phyloP scores from a whole-genome alignment of 2,888 invertebrate species.

The Drosophila tripunctata region DNA sequence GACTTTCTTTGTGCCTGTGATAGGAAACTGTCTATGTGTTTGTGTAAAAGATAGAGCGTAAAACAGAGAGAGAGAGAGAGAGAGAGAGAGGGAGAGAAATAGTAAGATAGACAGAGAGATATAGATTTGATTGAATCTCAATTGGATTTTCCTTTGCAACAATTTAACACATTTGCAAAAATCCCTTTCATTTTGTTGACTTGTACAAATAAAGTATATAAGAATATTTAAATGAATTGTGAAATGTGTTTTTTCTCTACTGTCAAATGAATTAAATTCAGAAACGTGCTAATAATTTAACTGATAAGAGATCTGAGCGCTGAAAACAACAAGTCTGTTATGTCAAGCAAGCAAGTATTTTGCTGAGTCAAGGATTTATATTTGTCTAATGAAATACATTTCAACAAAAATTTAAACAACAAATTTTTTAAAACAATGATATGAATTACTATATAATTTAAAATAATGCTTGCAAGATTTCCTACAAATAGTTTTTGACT shows the following conservation, averaged over 20 bases:
- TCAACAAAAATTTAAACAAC: neutral
- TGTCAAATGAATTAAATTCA: slow-evolving; percentile 11
- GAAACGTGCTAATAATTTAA: slow-evolving; percentile 33
- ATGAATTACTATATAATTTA: neutral
- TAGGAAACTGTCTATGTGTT: slow-evolving; percentile 33
- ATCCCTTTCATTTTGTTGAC: neutral
- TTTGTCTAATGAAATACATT: neutral
- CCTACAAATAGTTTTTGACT: no score
- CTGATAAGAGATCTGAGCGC: slow-evolving; percentile 28
- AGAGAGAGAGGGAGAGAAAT: neutral
- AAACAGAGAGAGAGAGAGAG: neutral
- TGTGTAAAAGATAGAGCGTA: neutral
- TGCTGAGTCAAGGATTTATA: neutral
- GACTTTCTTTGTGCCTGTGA: slow-evolving; percentile 15
- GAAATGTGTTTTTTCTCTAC: neutral
- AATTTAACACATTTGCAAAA: slow-evolving; percentile 9
- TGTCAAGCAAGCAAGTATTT: slow-evolving; percentile 14
- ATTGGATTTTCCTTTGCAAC: slow-evolving; percentile 7
- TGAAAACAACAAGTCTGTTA: slow-evolving; percentile 23
- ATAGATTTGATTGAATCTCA: neutral
- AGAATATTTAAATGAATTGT: neutral
- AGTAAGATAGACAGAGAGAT: neutral
- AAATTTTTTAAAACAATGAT: neutral
- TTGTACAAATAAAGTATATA: slow-evolving; percentile 8
- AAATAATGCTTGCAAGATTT: no score